Conservation (phyloP, 2,113 vertebrate genomes). For the Gavia stellata region DNA sequence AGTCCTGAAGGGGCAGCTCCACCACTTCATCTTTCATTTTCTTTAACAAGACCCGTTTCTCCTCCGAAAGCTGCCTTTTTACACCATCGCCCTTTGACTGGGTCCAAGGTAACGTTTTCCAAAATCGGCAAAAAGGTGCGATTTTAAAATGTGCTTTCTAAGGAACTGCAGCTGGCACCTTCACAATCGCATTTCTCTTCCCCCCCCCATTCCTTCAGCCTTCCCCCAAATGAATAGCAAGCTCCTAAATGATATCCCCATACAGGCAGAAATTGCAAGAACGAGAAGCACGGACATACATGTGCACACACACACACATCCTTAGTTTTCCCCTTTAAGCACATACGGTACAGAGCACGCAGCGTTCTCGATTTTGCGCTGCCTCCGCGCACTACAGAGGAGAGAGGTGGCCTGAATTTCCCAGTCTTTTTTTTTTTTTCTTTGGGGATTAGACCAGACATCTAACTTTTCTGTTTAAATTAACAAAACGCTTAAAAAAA, state of each 20-base stretch:
- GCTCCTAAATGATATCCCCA: background rate
- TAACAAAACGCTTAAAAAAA: background rate
- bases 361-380: background rate
- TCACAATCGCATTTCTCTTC: background rate
- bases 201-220: background rate
- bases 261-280: background rate
- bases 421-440: background rate
- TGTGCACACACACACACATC: background rate
- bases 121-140: background rate
- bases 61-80: background rate
- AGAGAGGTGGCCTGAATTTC: conserved; percentile 11
- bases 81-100: background rate
- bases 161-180: background rate
- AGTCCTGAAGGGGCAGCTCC: background rate
- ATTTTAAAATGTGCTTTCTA: background rate
- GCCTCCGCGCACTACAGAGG: background rate
- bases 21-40: background rate
- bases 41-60: background rate
- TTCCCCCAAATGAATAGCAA: background rate
- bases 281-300: background rate
- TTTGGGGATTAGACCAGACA: background rate
- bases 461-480: background rate
- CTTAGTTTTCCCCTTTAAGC: background rate
- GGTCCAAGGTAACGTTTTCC: background rate
- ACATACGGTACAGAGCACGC: background rate